phyloP scores from a whole-genome alignment of 1,140 invertebrate species.

The Sinella curviseta region DNA sequence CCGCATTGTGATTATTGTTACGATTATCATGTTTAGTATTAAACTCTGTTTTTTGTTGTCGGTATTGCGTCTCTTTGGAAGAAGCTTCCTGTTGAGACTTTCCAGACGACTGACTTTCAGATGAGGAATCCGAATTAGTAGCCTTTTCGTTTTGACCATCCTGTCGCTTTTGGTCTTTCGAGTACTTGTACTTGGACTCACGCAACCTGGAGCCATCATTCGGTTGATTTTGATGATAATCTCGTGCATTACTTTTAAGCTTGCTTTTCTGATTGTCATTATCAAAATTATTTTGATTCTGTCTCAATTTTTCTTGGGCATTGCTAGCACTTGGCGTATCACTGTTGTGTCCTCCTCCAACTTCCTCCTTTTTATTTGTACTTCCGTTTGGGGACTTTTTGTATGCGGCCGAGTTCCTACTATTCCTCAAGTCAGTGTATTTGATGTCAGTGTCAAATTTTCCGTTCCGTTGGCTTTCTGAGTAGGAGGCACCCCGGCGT shows the following conservation, averaged over 20 bases:
- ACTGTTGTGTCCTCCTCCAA: no score
- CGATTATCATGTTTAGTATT: not conserved
- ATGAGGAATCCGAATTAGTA: not conserved
- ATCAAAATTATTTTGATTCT: not conserved
- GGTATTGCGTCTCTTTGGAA: not conserved
- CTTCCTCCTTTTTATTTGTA: not conserved
- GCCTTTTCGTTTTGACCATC: not conserved
- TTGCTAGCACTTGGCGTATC: no score
- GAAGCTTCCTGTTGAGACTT: slow-evolving; percentile 20
- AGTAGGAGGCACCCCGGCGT: not conserved
- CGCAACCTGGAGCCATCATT: no score
- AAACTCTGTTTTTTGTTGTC: slow-evolving; percentile 3
- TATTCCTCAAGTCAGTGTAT: no score
- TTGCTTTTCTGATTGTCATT: slow-evolving; percentile 11
- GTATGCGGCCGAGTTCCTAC: not conserved
- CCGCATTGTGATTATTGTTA: not conserved
- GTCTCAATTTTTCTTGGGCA: no score
- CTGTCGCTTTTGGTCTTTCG: no score
- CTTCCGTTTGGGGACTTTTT: not conserved
- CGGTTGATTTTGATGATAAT: not conserved
- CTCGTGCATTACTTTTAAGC: no score
- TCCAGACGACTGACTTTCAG: no score
- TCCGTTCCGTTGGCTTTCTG: not conserved
- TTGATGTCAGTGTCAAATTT: not conserved
- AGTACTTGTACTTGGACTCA: not conserved